Percentiles rank a stretch among this genome's conserved stretches.
Evolutionary conservation across 2,113 vertebrate species (phyloP).

Genomic region (Proteles cristata): DNA sequence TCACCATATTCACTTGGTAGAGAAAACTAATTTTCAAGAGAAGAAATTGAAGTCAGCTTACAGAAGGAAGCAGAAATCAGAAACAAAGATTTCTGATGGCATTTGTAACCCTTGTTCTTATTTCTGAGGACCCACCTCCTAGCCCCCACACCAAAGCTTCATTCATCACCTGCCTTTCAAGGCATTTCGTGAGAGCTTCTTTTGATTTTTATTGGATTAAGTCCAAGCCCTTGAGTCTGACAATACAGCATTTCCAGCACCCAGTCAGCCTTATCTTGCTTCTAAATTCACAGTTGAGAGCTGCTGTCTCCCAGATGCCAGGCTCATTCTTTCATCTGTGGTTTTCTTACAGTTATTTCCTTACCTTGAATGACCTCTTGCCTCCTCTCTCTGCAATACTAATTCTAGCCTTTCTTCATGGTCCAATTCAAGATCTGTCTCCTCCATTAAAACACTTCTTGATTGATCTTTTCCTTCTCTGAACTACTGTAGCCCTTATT

Average conservation of each 20-base stretch:
- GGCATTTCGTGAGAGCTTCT: not conserved
- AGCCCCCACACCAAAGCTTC: not conserved
- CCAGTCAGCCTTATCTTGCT: conserved; percentile 68
- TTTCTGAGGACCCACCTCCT: not conserved
- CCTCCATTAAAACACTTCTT: conserved; percentile 19
- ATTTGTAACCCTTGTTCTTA: not conserved
- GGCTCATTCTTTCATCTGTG: not conserved
- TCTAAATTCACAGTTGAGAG: conserved; percentile 46
- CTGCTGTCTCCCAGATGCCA: conserved; percentile 28
- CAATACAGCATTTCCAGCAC: conserved; percentile 45
- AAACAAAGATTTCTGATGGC: not conserved
- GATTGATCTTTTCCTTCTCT: conserved; percentile 49
- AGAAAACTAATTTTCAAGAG: conserved; percentile 19
- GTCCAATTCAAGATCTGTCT: conserved; percentile 47
- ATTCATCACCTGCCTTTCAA: not conserved
- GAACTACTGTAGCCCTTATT: not conserved
- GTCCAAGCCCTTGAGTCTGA: not conserved
- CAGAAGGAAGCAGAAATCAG: conserved; percentile 30
- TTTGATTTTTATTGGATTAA: conserved; percentile 52
- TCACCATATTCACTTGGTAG: not conserved
- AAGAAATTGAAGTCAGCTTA: conserved; percentile 5
- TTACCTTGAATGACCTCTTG: conserved; percentile 68
- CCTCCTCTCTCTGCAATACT: conserved; percentile 31
- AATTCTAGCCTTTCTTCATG: conserved; percentile 47
- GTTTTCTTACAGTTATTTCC: conserved; percentile 54